Percentiles rank a stretch among this genome's conserved stretches.
Conservation (phyloP, 2,113 vertebrate genomes). For the Indri indri region DNA sequence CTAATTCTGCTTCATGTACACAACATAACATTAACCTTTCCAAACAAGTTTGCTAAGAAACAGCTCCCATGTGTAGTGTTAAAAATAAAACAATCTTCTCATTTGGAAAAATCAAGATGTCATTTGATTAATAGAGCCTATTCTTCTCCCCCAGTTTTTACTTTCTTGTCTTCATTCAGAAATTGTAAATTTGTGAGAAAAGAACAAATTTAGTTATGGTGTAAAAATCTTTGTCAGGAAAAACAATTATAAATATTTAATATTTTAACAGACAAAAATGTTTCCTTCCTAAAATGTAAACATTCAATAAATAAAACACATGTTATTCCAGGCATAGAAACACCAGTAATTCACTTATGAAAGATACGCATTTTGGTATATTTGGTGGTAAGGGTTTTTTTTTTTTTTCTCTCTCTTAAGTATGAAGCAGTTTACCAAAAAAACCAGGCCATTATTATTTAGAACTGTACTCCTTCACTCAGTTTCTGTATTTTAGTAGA, state of each 20-base stretch:
- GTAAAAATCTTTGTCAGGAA: conserved; percentile 38
- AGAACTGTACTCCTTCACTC: conserved; percentile 24
- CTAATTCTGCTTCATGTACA: conserved; percentile 4
- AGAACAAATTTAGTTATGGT: conserved; percentile 47
- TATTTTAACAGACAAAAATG: conserved; percentile 45
- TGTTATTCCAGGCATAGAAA: conserved; percentile 55
- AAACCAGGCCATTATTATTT: conserved; percentile 10
- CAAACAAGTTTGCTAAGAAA: neutral
- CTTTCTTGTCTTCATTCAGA: conserved; percentile 40
- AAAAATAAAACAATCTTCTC: conserved; percentile 49
- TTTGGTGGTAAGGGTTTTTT: neutral
- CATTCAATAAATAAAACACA: conserved; percentile 61
- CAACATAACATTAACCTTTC: neutral
- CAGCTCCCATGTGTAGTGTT: conserved; percentile 13
- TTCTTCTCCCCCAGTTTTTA: neutral
- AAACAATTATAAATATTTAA: conserved; percentile 50
- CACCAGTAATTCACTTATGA: neutral
- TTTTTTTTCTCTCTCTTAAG: neutral
- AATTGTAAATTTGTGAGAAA: conserved; percentile 41
- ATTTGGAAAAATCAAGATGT: conserved; percentile 43
- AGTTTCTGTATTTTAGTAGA: conserved; percentile 46
- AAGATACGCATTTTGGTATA: conserved; percentile 47
- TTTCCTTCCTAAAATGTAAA: conserved; percentile 78
- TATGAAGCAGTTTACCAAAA: conserved; percentile 66
- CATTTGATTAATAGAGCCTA: conserved; percentile 40